Evolutionary conservation across 2,113 vertebrate genomes (phyloP).

Genomic region (Piaya cayana): DNA sequence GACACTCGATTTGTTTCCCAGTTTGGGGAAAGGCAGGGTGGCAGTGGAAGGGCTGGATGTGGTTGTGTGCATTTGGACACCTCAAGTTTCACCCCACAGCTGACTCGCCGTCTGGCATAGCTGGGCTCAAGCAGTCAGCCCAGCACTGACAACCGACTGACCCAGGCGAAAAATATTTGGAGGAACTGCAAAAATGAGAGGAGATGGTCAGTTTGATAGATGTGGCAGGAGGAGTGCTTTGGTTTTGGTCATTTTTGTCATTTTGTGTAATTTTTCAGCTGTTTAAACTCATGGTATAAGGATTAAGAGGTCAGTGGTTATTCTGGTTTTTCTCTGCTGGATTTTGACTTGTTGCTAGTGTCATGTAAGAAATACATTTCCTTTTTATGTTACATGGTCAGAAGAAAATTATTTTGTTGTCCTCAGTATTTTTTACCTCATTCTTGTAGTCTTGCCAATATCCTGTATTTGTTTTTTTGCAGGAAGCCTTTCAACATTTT

Average conservation of each 20-base stretch:
- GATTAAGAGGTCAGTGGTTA: neutral
- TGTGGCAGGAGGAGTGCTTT: neutral
- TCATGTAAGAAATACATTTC: neutral
- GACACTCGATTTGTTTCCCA: fast-evolving
- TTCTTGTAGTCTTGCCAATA: conserved; percentile 71
- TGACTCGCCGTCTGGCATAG: fast-evolving
- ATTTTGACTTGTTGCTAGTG: neutral
- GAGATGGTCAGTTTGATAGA: neutral
- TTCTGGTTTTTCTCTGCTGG: conserved; percentile 29
- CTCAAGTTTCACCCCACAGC: fast-evolving
- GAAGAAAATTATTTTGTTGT: conserved; percentile 64
- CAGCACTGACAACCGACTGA: fast-evolving
- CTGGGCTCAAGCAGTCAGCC: fast-evolving
- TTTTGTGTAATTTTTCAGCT: neutral
- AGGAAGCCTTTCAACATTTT: conserved; percentile 50
- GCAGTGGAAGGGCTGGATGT: neutral
- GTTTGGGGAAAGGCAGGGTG: neutral
- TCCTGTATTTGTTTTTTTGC: conserved; percentile 71
- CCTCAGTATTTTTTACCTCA: conserved; percentile 46
- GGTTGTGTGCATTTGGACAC: fast-evolving
- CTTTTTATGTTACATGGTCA: conserved; percentile 34
- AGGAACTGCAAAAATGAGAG: neutral
- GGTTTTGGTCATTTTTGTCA: neutral
- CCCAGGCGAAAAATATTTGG: fast-evolving
- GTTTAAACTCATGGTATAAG: neutral